phyloP scores from a whole-genome alignment of 2,113 vertebrate species.

The Phycodurus eques region DNA sequence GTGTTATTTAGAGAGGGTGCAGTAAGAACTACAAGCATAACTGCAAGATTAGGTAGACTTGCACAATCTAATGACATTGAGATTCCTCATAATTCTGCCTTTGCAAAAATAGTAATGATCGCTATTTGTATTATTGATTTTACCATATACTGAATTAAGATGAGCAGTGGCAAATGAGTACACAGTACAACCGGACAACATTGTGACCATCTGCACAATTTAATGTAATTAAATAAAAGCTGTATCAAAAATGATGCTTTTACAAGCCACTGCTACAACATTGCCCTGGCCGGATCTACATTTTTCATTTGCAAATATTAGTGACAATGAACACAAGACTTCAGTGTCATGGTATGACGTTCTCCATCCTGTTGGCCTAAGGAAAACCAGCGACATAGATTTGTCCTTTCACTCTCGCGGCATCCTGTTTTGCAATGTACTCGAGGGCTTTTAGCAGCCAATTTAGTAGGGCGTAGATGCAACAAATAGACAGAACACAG shows the following conservation, averaged over 20 bases:
- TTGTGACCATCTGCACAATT: too few relatives aligned
- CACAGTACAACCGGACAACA: too few relatives aligned
- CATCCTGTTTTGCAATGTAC: constrained; percentile 54
- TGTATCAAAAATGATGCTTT: background rate
- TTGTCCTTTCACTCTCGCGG: constrained; percentile 28
- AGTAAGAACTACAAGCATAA: too few relatives aligned
- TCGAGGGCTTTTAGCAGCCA: constrained; percentile 47
- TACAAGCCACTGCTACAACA: background rate
- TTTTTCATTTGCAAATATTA: background rate
- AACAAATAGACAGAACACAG: constrained; percentile 49
- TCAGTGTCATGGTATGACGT: background rate
- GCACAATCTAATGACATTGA: too few relatives aligned
- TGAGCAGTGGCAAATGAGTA: too few relatives aligned
- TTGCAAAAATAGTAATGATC: too few relatives aligned
- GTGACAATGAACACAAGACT: background rate
- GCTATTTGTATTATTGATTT: background rate
- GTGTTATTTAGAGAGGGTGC: too few relatives aligned
- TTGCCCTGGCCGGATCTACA: background rate
- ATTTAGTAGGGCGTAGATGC: constrained; percentile 42
- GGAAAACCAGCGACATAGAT: constrained; percentile 31
- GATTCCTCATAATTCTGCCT: too few relatives aligned
- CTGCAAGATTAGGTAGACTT: too few relatives aligned
- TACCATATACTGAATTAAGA: background rate
- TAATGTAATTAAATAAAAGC: too few relatives aligned
- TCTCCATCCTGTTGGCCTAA: background rate